Base-by-base conservation (phyloP, 2,797 vertebrate species). In the Pitangus sulphuratus region DNA sequence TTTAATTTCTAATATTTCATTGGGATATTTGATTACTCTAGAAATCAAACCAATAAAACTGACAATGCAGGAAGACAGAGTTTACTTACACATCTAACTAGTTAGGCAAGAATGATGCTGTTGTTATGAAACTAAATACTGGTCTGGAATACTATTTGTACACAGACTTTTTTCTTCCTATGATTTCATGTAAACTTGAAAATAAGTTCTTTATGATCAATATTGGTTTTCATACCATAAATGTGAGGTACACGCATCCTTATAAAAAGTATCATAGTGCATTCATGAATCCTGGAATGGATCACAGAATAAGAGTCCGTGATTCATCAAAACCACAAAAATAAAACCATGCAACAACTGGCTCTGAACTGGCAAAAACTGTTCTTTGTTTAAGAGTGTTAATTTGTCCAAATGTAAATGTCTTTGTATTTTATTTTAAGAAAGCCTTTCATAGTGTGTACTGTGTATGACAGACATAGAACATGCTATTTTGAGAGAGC, bases 381-480 rank as follows among this genome's bases (percentile, higher is more conserved):
- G 3, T 2, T 53, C 6, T 81, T 84, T 79, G 15, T 64, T 76
- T 72, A 44, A 12, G 5, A 79, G 31, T 20, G 9, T 57, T 77
- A 65, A 39, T 69, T 72, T 85, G 24, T 5, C 11, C 16, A 48
- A 48, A 69, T 42, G 15, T 30, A 48, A 69, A 53, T 42, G 4
- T 28, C 19, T 75, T 64, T 53, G 19, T 28, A 35, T 37, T 28
- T 61, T n/a, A 82, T 90, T 88, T 79, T 48, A 54, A 77, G 40
- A 35, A 69, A 80, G 4, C 7, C 4, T 61, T 66, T 12, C 68
- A 10, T n/a, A 39, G 37, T 40, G 50, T 57, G 12, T 51, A 20
- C 3, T 15, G 10, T 1, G 1, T 40, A 16, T 37, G 9, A 56
- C 1, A 1, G n/a, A 16, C 19, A 18, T 24, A 56, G 15, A 84